phyloP scores from a whole-genome alignment of 2,888 invertebrate genomes.

The Antheraea yamamai region DNA sequence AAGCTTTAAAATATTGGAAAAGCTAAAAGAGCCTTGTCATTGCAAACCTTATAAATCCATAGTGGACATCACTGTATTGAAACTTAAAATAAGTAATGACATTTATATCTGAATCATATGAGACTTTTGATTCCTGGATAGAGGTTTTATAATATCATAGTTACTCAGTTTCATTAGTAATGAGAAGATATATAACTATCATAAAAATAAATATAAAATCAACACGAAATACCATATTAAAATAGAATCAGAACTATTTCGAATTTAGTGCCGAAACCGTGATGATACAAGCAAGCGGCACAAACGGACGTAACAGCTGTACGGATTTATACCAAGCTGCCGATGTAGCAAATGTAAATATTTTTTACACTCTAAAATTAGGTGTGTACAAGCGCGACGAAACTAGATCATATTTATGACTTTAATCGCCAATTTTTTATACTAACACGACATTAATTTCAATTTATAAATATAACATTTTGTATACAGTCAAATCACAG shows the following conservation, averaged over 20 bases:
- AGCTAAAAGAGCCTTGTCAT: too few species aligned
- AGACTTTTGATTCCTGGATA: too few species aligned
- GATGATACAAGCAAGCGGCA: constrained; percentile 25
- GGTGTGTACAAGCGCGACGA: constrained; percentile 40
- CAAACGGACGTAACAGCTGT: constrained; percentile 57
- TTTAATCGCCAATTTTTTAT: constrained; percentile 14
- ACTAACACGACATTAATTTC: neutral
- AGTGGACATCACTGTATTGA: too few species aligned
- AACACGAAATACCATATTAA: neutral
- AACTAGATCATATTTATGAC: constrained; percentile 38
- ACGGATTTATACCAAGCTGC: constrained; percentile 59
- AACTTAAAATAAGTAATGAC: too few species aligned
- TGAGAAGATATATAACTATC: neutral
- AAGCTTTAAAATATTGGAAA: too few species aligned
- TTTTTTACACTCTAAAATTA: constrained; percentile 55
- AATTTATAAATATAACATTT: neutral
- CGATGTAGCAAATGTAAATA: constrained; percentile 53
- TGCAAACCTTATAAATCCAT: too few species aligned
- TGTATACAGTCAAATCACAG: neutral
- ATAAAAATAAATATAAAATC: neutral
- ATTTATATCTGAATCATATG: too few species aligned
- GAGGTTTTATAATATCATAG: too few species aligned
- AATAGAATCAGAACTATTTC: constrained; percentile 24
- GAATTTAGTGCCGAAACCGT: constrained; percentile 36
- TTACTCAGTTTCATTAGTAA: too few species aligned